Evolutionary conservation across 2,113 vertebrate species (phyloP), one percentile per base, ranked within the genome.

Genomic region (Campylomormyrus tamandua): DNA sequence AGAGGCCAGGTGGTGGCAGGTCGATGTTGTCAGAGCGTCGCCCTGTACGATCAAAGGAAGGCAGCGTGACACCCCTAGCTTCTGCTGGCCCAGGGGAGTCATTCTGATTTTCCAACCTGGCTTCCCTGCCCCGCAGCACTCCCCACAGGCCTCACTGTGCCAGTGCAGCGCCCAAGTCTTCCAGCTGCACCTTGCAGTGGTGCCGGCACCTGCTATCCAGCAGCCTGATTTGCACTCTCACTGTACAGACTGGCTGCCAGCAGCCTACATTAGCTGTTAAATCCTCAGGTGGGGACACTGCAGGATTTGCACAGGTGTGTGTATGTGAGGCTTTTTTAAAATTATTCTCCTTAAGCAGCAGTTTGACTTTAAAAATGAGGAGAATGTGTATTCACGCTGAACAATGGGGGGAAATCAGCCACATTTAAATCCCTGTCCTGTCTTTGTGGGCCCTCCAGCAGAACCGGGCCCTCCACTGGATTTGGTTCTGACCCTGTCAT

Each of bases 151-250:
- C 11, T 17, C 85, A 31, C 48, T 11, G 11, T 15, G 31, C 85
- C 49, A 35, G 9, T 3, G 24, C 27, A 6, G n/a, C 10, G 5
- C 92, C 91, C 89, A 90, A 84, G 95, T 96, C 95, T 95, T 96
- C 95, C 94, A 87, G 49, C 85, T 53, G n/a, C 49, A 87, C 85
- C 85, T 8, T n/a, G 7, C 24, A 50, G 84, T 52, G 3, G 48
- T 84, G 46, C 49, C 92, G 85, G 91, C 92, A 93, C 93, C 93
- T 93, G 93, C 91, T 91, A 13, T 45, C 53, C 94, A 88, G 88
- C 94, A 90, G 92, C 93, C 95, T 93, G 92, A 93, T 93, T 95
- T 96, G 95, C 95, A 96, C 95, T 90, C 92, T 90, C 92, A 93
- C 90, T 91, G 92, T 92, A 92, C 92, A 90, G 93, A 93, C 93